phyloP scores from a whole-genome alignment of 1,140 invertebrate genomes.

The Drosophila sp. region DNA sequence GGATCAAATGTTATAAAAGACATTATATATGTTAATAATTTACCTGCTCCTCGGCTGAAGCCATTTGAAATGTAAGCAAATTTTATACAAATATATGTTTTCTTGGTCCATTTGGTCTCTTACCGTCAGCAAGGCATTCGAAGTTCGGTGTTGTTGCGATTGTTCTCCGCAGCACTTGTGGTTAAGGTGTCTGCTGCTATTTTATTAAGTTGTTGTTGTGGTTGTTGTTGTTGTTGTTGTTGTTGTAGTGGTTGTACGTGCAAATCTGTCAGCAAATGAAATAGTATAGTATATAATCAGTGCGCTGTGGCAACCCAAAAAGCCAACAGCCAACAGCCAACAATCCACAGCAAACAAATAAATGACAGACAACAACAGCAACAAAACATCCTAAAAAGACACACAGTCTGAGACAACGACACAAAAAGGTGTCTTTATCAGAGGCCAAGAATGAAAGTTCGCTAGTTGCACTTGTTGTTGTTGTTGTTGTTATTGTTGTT shows the following conservation, averaged over 20 bases:
- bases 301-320: constrained; percentile 68
- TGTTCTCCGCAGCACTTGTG: constrained; percentile 8
- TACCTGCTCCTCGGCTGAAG: no score
- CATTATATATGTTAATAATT: no score
- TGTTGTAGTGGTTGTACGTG: constrained; percentile 37
- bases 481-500: constrained; percentile 10
- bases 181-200: constrained; percentile 26
- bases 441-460: constrained; percentile 72
- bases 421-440: constrained; percentile 62
- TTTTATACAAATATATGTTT: no score
- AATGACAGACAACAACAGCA: constrained; percentile 39
- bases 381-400: constrained; percentile 24
- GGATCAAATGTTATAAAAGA: no score
- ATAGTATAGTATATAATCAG: constrained; percentile 76
- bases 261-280: constrained; percentile 64
- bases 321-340: no score
- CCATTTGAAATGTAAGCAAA: no score
- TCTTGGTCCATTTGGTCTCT: no score
- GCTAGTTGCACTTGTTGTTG: constrained; percentile 16
- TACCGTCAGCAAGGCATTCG: not conserved
- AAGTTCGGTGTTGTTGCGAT: constrained; percentile 2
- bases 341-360: no score
- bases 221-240: constrained; percentile 27
- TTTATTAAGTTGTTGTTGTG: constrained; percentile 26
- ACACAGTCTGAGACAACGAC: constrained; percentile 1